Evolutionary conservation across 2,888 invertebrate genomes (phyloP).

Genomic region (Brenthis daphne): DNA sequence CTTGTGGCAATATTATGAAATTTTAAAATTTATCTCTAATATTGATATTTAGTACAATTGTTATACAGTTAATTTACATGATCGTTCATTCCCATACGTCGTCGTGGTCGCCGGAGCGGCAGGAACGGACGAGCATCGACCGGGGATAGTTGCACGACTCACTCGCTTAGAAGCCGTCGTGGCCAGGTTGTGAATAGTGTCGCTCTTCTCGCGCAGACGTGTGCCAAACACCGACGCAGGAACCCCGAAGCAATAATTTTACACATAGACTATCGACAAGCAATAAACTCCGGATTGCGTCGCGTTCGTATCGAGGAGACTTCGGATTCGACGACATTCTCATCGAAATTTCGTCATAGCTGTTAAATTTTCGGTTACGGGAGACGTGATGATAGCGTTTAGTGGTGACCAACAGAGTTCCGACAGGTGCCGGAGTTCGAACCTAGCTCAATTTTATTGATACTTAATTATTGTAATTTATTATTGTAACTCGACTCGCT

Average conservation of each 20-base stretch:
- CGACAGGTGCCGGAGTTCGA: conserved; percentile 55
- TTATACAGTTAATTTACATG: conserved; percentile 49
- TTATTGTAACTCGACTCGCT: conserved; percentile 61
- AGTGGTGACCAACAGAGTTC: conserved; percentile 45
- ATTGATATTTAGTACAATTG: conserved; percentile 74
- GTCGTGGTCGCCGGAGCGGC: background rate
- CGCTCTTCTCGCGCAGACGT: conserved; percentile 33
- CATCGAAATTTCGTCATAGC: background rate
- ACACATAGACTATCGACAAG: conserved; percentile 50
- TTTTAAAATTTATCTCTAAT: conserved; percentile 72
- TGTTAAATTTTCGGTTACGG: conserved; percentile 30
- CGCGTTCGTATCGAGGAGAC: conserved; percentile 3
- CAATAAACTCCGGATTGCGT: conserved; percentile 47
- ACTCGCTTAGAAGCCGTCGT: conserved; percentile 41
- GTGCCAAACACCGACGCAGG: conserved; percentile 62
- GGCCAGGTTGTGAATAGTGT: conserved; percentile 72
- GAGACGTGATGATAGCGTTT: conserved; percentile 35
- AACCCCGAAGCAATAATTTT: conserved; percentile 63
- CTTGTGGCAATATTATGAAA: conserved; percentile 78
- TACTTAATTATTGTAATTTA: conserved; percentile 65
- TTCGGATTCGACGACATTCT: background rate
- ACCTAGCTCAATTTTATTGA: conserved; percentile 79
- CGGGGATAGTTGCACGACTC: conserved; percentile 53
- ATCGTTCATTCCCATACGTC: conserved; percentile 38
- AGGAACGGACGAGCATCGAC: background rate